These are phyloP conservation scores for Dasyurus viverrinus DNA, from an alignment of 2,113 vertebrate species.

Conservation along the genomic window DNA sequence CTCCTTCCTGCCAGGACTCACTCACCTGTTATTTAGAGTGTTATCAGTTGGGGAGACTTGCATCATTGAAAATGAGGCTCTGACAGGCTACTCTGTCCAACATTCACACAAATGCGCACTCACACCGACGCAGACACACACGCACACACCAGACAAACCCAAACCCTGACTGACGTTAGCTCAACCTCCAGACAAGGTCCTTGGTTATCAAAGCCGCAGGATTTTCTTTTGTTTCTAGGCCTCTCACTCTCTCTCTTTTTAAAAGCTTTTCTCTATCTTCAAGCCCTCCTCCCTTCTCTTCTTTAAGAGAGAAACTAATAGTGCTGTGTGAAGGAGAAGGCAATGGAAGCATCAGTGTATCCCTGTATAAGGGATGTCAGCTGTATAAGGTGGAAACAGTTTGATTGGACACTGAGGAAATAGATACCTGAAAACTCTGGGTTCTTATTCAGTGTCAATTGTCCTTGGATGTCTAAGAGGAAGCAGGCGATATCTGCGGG, in stretches of 20 bases:
- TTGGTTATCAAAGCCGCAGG: constrained; percentile 83
- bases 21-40: constrained; percentile 99
- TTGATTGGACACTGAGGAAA: neutral
- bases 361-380: neutral
- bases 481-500: accelerated
- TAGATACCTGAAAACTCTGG: neutral
- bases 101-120: constrained; percentile 6
- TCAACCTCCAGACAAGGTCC: constrained; percentile 88
- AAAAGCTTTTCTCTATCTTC: neutral
- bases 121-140: neutral
- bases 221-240: constrained; percentile 70
- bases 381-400: neutral
- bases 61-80: constrained; percentile 85
- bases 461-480: neutral
- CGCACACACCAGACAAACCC: constrained; percentile 56
- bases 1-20: constrained; percentile 98
- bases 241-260: constrained; percentile 1
- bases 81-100: constrained; percentile 83
- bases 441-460: neutral
- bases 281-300: neutral
- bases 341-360: neutral
- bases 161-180: constrained; percentile 83
- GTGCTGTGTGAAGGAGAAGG: neutral
- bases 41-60: constrained; percentile 93
- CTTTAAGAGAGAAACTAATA: accelerated